These are phyloP conservation scores for Squalus acanthias DNA, from an alignment of 2,797 vertebrate species.

Conservation along the genomic window DNA sequence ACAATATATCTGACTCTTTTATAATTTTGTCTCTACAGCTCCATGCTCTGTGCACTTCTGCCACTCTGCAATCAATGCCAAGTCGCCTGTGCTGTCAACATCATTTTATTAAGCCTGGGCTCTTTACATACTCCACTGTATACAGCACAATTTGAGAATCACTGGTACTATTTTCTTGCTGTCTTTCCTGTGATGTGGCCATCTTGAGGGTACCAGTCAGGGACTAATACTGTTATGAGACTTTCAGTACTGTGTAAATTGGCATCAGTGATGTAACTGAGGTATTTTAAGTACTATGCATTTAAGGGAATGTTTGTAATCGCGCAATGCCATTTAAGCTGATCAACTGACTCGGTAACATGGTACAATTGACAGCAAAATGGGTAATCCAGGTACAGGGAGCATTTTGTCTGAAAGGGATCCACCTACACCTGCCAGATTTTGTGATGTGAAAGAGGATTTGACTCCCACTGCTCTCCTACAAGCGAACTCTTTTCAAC, in stretches of 20 bases:
- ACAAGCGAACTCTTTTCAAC: neutral
- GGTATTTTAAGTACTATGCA: neutral
- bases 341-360: neutral
- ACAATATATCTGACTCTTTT: neutral
- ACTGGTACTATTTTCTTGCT: neutral
- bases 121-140: neutral
- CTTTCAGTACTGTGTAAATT: neutral
- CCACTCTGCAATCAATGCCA: neutral
- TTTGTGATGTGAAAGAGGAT: neutral
- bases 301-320: neutral
- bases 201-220: neutral
- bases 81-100: neutral
- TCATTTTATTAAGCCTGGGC: neutral
- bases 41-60: neutral
- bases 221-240: neutral
- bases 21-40: neutral
- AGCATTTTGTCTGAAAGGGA: neutral
- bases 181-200: neutral
- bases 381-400: neutral
- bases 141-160: neutral
- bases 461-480: slow-evolving; percentile 18
- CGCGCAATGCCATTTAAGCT: neutral
- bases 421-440: neutral
- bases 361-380: neutral
- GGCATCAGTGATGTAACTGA: neutral